Conservation (phyloP, 2,113 vertebrate species). For the Elephantulus edwardii region DNA sequence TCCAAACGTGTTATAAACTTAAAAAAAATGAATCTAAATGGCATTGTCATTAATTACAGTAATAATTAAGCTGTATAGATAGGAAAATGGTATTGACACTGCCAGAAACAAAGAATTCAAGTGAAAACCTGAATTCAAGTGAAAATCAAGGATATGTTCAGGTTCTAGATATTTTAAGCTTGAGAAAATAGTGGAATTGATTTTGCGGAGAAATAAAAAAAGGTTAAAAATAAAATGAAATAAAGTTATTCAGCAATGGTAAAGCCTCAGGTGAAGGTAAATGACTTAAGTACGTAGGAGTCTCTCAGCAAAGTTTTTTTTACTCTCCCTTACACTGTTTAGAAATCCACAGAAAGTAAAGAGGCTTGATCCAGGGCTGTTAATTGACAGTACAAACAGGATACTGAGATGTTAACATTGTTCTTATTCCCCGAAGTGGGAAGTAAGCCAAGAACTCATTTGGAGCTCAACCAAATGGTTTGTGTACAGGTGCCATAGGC, state of each 20-base stretch:
- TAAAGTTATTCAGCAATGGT: neutral
- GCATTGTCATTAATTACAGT: neutral
- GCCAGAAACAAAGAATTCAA: neutral
- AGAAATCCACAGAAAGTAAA: neutral
- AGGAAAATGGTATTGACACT: neutral
- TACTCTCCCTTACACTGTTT: neutral
- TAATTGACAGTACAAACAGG: neutral
- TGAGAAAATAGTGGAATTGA: neutral
- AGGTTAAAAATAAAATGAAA: neutral
- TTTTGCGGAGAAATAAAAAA: neutral
- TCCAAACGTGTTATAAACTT: neutral
- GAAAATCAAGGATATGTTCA: neutral
- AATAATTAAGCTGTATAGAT: neutral
- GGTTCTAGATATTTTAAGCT: neutral
- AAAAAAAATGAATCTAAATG: neutral
- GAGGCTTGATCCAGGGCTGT: neutral
- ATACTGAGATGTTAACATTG: neutral
- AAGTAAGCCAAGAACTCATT: neutral
- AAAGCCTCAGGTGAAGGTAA: neutral
- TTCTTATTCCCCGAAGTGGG: neutral
- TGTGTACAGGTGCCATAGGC: neutral
- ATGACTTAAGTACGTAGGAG: neutral
- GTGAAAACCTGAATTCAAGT: neutral
- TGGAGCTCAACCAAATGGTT: neutral
- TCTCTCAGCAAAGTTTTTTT: neutral